These are phyloP conservation scores for Dolichotis patagonum DNA, from an alignment of 2,113 vertebrate genomes.

Conservation along the genomic window DNA sequence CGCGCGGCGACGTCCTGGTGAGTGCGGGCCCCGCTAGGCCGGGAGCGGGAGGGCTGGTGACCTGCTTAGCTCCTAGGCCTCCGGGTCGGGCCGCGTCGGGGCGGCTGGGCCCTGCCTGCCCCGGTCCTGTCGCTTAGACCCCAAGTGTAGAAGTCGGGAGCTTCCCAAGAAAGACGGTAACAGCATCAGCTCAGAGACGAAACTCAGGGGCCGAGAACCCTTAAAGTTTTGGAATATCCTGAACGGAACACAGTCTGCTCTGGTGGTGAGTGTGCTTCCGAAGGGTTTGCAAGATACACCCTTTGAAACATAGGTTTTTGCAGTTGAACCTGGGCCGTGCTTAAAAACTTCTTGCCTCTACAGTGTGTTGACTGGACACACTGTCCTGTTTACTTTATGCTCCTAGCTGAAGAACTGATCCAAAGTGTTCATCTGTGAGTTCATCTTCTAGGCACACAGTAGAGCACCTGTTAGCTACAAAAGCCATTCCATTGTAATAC, in stretches of 20 bases:
- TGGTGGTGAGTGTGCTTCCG: neutral
- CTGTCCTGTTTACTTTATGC: neutral
- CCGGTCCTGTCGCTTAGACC: neutral
- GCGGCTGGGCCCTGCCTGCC: neutral
- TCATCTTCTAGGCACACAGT: neutral
- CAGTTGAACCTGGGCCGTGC: neutral
- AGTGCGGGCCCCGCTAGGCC: slow-evolving; percentile 48
- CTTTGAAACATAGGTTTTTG: neutral
- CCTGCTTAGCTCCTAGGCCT: too few relatives aligned
- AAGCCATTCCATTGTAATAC: neutral
- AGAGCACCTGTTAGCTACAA: neutral
- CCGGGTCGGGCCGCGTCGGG: neutral
- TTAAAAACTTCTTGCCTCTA: neutral
- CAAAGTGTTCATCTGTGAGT: neutral
- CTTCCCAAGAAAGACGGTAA: neutral
- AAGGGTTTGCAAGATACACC: neutral
- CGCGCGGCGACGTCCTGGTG: slow-evolving; percentile 86
- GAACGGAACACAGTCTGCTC: neutral
- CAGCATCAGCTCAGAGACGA: neutral
- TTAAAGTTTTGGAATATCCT: neutral
- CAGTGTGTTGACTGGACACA: neutral
- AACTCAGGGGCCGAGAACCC: neutral
- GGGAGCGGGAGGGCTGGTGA: neutral
- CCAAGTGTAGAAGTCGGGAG: neutral
- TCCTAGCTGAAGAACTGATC: neutral